Conservation (phyloP, 2,888 invertebrate genomes). For the Drosophila lacicola region DNA sequence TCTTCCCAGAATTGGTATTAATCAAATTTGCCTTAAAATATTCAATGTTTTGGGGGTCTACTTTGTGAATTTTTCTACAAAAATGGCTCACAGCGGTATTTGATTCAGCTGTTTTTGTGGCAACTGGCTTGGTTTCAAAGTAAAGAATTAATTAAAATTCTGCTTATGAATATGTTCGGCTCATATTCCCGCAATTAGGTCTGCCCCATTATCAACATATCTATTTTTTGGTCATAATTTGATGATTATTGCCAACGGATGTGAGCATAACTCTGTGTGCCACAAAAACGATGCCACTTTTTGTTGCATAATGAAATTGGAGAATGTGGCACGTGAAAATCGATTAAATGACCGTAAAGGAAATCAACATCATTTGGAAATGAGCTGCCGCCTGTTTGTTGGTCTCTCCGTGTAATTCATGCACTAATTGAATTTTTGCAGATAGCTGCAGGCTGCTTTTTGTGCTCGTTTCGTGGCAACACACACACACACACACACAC, state of each 20-base stretch:
- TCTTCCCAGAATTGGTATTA: too few species aligned
- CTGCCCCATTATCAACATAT: too few species aligned
- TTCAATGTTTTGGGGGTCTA: too few species aligned
- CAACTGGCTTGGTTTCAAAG: too few species aligned
- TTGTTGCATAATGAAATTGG: slow-evolving; percentile 10
- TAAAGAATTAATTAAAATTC: too few species aligned
- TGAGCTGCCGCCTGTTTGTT: slow-evolving; percentile 12
- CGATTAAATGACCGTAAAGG: slow-evolving; percentile 17
- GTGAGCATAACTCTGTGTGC: slow-evolving; percentile 11
- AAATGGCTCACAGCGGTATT: too few species aligned
- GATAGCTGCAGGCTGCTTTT: slow-evolving; percentile 18
- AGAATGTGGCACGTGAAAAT: slow-evolving; percentile 21
- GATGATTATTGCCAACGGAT: background rate
- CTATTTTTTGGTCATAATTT: background rate
- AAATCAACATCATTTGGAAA: slow-evolving; percentile 29
- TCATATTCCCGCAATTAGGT: too few species aligned
- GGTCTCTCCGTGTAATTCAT: slow-evolving; percentile 27
- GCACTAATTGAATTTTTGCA: slow-evolving; percentile 44
- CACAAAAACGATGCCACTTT: slow-evolving; percentile 9
- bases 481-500: background rate
- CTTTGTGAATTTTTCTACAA: too few species aligned
- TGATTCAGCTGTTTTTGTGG: too few species aligned
- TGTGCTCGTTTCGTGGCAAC: slow-evolving; percentile 4
- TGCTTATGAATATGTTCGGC: too few species aligned
- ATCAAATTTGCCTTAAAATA: too few species aligned